Evolutionary conservation across 2,113 vertebrate species (phyloP).

Genomic region (Columbina picui): DNA sequence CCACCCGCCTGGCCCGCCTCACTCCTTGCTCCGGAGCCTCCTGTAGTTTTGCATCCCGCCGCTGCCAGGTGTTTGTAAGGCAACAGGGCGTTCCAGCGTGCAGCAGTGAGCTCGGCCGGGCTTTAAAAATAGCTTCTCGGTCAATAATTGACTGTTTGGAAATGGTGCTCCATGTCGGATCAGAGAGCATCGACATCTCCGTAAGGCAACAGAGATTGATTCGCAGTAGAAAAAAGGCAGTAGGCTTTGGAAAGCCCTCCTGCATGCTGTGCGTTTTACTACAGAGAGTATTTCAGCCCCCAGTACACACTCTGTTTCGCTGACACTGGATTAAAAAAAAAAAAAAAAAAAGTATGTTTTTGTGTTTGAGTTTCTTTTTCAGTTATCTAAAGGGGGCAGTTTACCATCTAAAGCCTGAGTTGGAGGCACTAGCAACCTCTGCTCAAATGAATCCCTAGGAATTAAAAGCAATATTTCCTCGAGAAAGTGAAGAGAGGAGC

Average conservation of each 20-base stretch:
- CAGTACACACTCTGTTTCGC: not conserved
- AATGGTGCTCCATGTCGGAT: not conserved
- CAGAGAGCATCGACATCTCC: not conserved
- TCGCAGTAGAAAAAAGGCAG: not conserved
- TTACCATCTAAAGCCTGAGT: not conserved
- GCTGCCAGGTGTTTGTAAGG: not conserved
- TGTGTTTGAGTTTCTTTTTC: not conserved
- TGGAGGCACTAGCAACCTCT: not conserved
- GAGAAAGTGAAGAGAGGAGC: not conserved
- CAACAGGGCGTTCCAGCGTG: not conserved
- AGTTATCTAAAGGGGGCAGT: not conserved
- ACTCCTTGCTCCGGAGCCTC: not conserved
- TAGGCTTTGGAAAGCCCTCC: not conserved
- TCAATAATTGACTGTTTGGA: constrained; percentile 9
- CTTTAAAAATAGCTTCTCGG: not conserved
- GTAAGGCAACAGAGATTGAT: not conserved
- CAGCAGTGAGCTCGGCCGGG: not conserved
- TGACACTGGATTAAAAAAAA: not conserved
- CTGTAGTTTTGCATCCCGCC: not conserved
- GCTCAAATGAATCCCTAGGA: not conserved
- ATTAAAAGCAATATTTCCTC: not conserved
- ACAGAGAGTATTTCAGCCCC: not conserved
- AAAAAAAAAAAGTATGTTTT: not conserved
- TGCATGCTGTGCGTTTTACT: not conserved
- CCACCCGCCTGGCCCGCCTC: not conserved